phyloP scores from a whole-genome alignment of 2,888 invertebrate genomes.

The Archaeoteleia sp. region DNA sequence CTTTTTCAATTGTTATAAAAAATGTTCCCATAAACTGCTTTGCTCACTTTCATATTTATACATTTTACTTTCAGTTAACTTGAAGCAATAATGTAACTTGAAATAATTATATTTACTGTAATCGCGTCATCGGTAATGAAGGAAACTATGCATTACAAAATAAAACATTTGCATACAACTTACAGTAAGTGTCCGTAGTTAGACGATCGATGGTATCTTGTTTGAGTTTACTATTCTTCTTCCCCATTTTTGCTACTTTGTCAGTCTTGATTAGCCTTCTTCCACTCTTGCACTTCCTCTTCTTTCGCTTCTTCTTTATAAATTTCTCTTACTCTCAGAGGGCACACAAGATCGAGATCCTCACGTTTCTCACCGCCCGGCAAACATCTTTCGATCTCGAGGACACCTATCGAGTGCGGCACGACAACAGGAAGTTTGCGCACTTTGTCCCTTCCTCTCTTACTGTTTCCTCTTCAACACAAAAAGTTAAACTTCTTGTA shows the following conservation, averaged over 20 bases:
- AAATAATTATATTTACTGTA: no score
- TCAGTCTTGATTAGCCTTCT: conserved; percentile 32
- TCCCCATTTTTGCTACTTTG: conserved; percentile 84
- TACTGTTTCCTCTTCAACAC: conserved; percentile 1
- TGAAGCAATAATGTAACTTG: no score
- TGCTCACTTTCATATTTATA: no score
- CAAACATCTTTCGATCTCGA: conserved; percentile 30
- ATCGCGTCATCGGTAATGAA: no score
- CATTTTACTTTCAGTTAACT: no score
- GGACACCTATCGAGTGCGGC: neutral
- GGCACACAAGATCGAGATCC: conserved; percentile 5
- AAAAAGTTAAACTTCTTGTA: conserved; percentile 13
- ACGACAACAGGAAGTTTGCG: neutral
- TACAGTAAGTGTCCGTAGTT: conserved; percentile 95
- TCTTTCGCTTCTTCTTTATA: neutral
- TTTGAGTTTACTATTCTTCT: conserved; percentile 97
- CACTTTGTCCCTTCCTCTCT: conserved; percentile 5
- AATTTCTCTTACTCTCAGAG: no score
- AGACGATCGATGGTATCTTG: conserved; percentile 95
- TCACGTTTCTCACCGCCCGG: conserved; percentile 32
- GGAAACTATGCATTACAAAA: conserved; percentile 20
- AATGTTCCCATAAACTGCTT: no score
- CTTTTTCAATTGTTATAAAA: no score
- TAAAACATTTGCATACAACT: conserved; percentile 74
- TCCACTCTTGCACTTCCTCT: conserved; percentile 7